Evolutionary conservation across 2,113 vertebrate species (phyloP).

Genomic region (Sminthopsis crassicaudata): DNA sequence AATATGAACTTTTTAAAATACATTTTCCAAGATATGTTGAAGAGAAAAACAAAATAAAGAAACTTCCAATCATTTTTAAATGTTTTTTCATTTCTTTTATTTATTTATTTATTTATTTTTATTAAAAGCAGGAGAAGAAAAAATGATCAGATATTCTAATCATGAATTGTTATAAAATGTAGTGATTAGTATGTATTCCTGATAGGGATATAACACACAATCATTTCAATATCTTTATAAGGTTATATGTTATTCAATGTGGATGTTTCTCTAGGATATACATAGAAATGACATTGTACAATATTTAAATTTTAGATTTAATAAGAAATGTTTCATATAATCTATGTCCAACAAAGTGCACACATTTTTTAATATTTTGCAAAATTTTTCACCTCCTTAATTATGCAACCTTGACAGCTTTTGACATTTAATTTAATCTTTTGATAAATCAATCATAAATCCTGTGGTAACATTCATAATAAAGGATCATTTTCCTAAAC

Average conservation of each 20-base stretch:
- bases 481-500: not conserved
- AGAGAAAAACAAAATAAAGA: not conserved
- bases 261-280: not conserved
- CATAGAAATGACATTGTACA: not conserved
- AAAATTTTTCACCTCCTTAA: constrained; percentile 30
- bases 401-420: constrained; percentile 8
- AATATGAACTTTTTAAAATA: not conserved
- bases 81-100: not conserved
- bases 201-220: not conserved
- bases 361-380: not conserved
- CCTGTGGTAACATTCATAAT: constrained; percentile 33
- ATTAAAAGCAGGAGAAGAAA: not conserved
- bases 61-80: not conserved
- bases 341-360: not conserved
- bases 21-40: not conserved
- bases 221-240: not conserved
- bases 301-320: not conserved
- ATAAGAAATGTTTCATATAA: not conserved
- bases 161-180: not conserved
- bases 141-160: not conserved
- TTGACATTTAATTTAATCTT: constrained; percentile 16
- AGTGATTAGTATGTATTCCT: not conserved
- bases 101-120: not conserved
- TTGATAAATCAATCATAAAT: not conserved
- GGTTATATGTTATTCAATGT: not conserved